Conservation (phyloP, 2,113 vertebrate genomes). For the Phocoena phocoena region DNA sequence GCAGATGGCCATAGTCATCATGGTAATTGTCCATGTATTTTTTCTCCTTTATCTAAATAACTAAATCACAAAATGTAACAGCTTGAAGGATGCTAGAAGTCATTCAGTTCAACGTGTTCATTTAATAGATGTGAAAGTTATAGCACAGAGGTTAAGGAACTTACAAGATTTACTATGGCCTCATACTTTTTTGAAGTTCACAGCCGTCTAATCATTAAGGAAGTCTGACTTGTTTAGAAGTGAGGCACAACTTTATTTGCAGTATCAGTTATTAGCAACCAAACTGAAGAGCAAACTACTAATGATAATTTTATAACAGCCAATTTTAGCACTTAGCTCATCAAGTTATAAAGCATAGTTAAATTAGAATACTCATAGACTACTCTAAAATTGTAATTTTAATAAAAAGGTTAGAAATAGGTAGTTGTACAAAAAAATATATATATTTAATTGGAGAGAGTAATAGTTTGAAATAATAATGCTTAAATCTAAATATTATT, state of each 20-base stretch:
- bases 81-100: neutral
- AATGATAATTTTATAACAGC: neutral
- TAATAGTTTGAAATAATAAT: slow-evolving; percentile 1
- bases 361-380: neutral
- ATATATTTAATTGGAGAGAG: neutral
- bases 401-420: neutral
- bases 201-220: neutral
- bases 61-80: neutral
- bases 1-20: neutral
- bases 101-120: neutral
- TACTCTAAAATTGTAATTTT: neutral
- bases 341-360: slow-evolving; percentile 6
- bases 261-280: neutral
- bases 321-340: slow-evolving; percentile 47
- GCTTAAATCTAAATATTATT: neutral
- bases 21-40: neutral
- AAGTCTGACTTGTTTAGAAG: neutral
- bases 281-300: neutral
- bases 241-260: neutral
- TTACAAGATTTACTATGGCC: neutral
- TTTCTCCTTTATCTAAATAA: neutral
- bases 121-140: neutral
- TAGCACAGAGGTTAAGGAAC: neutral
- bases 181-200: neutral
- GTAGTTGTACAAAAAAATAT: neutral